Percentiles rank a stretch among this genome's conserved stretches.
These are phyloP conservation scores for Rhabdophis nuchalis DNA, from an alignment of 2,797 vertebrate species.

Conservation along the genomic window DNA sequence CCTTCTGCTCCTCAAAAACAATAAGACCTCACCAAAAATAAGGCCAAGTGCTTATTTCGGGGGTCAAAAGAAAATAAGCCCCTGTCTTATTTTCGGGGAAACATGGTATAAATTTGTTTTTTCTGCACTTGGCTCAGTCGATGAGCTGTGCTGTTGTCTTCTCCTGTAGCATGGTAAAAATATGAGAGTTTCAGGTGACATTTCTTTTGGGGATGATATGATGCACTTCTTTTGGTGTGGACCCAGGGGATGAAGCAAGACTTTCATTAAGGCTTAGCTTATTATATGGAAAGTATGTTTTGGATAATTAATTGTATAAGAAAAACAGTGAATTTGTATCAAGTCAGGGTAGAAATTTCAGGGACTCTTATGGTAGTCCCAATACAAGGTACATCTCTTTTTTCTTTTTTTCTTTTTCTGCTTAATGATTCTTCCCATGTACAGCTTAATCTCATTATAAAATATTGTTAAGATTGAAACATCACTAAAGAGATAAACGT, in stretches of 20 bases:
- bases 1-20: too few relatives aligned
- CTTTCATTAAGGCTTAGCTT: not conserved
- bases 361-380: conserved; percentile 70
- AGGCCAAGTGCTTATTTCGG: too few relatives aligned
- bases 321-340: conserved; percentile 72
- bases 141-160: not conserved
- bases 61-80: too few relatives aligned
- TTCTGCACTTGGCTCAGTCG: not conserved
- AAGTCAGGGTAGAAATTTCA: conserved; percentile 74
- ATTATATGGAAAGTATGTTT: conserved; percentile 69
- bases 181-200: not conserved
- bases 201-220: not conserved
- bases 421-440: conserved; percentile 70
- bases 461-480: conserved; percentile 77
- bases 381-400: conserved; percentile 61
- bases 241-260: not conserved
- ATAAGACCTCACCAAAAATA: too few relatives aligned
- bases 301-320: conserved; percentile 71
- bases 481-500: conserved; percentile 69
- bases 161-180: not conserved
- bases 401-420: conserved; percentile 66
- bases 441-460: conserved; percentile 73
- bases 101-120: not conserved
- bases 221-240: not conserved
- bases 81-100: too few relatives aligned